Percentiles rank a stretch among this genome's conserved stretches.
These are phyloP conservation scores for Cyrtorhinus lividipennis DNA, from an alignment of 1,140 invertebrate species.

Conservation along the genomic window DNA sequence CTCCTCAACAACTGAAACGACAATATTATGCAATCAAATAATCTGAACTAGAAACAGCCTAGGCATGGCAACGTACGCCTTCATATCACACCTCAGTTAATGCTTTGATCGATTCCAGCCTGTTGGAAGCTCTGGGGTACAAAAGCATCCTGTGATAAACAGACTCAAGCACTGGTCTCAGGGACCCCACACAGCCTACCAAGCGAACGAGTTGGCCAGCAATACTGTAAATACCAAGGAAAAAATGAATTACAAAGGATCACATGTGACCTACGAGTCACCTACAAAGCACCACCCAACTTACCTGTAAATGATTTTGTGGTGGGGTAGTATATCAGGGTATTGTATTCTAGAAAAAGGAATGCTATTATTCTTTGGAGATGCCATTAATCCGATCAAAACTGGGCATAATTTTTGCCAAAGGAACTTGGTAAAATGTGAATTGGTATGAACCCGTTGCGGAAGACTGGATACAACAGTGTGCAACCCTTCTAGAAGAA, in stretches of 20 bases:
- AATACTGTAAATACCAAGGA: slow-evolving; percentile 44
- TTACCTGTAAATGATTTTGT: slow-evolving; percentile 74
- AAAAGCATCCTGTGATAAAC: slow-evolving; percentile 82
- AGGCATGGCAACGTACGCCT: no score
- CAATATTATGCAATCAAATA: slow-evolving; percentile 16
- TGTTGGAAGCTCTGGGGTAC: slow-evolving; percentile 66
- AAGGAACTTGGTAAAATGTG: slow-evolving; percentile 68
- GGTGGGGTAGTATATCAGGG: slow-evolving; percentile 33
- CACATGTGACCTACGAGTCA: no score
- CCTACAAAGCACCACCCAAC: no score
- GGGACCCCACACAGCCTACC: slow-evolving; percentile 64
- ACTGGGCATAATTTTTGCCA: slow-evolving; percentile 87
- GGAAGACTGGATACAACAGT: slow-evolving; percentile 69
- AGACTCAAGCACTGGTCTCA: slow-evolving; percentile 78
- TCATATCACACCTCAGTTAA: slow-evolving; percentile 61
- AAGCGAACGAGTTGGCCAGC: slow-evolving; percentile 72
- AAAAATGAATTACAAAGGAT: background rate
- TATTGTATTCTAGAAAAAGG: slow-evolving; percentile 38
- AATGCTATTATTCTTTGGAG: slow-evolving; percentile 57
- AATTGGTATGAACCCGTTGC: slow-evolving; percentile 61
- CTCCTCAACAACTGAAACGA: slow-evolving; percentile 45
- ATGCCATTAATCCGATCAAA: slow-evolving; percentile 70
- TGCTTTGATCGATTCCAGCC: slow-evolving; percentile 69
- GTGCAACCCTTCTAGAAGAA: slow-evolving; percentile 72
- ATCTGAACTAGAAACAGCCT: no score